Conservation (phyloP, 2,113 vertebrate species). For the Menidia beryllina region DNA sequence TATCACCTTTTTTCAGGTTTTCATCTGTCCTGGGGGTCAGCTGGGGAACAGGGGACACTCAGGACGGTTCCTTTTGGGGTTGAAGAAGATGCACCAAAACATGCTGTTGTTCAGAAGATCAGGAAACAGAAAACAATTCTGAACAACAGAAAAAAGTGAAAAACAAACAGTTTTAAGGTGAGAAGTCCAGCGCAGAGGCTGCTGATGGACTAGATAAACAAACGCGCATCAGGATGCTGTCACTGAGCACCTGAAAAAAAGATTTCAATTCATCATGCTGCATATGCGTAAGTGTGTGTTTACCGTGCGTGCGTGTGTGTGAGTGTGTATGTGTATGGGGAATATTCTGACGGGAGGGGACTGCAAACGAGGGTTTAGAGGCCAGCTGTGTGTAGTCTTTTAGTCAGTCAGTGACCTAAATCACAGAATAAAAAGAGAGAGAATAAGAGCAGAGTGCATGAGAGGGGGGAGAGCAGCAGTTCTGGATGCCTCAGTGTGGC, state of each 20-base stretch:
- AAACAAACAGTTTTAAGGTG: background rate
- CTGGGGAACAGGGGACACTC: too few species aligned
- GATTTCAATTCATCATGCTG: slow-evolving; percentile 41
- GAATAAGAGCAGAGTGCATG: slow-evolving; percentile 29
- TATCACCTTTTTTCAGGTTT: too few species aligned
- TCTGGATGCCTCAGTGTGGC: slow-evolving; percentile 5
- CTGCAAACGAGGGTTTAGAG: slow-evolving; percentile 66
- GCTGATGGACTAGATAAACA: slow-evolving; percentile 29
- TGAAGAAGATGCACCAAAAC: background rate
- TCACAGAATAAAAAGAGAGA: slow-evolving; percentile 74
- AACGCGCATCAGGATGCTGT: slow-evolving; percentile 30
- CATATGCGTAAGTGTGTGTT: slow-evolving; percentile 9
- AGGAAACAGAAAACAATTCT: background rate
- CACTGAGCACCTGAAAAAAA: slow-evolving; percentile 20
- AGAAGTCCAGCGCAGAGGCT: slow-evolving; percentile 5
- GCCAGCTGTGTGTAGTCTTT: slow-evolving; percentile 79
- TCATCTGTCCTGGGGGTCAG: too few species aligned
- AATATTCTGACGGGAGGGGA: slow-evolving; percentile 8
- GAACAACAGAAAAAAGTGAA: background rate
- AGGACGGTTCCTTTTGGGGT: too few species aligned
- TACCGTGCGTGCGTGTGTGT: background rate
- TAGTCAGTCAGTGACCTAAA: slow-evolving; percentile 83
- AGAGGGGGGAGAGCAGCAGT: slow-evolving; percentile 1
- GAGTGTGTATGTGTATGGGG: slow-evolving; percentile 4
- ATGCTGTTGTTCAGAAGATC: background rate